Base-by-base conservation (phyloP, 1,140 invertebrate species). In the Solen grandis region DNA sequence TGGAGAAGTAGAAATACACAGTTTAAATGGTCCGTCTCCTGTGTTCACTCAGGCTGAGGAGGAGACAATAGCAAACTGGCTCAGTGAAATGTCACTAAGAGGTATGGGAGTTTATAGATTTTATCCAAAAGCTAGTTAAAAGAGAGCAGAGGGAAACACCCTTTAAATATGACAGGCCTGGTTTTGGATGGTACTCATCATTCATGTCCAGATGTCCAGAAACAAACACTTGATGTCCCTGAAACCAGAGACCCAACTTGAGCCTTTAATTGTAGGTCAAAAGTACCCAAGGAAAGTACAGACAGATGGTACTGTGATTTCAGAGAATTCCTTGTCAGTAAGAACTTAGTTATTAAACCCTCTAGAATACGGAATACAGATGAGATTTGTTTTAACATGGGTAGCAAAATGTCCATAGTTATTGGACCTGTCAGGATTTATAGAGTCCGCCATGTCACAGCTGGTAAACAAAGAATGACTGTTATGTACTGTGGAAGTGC, bases 401-500 rank as follows among this genome's bases (percentile, higher is more conserved):
- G 46, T 52, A 52, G 46, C 46, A 52, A 13, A 13, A 52, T 14
- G n/a, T 52, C 46, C 13, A 52, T 14, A 52, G 46, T n/a, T 14
- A 52, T 52, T 52, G 46, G 46, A 52, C 46, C 46, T 52, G 46
- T n/a, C n/a, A 52, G n/a, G n/a, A 52, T 13, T n/a, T n/a, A n/a
- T n/a, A n/a, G n/a, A 27, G 57, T 82, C 8, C 80, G 63, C 35
- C 81, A 73, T 59, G 50, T 78, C 19, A 55, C 66, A 1, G 54
- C 55, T 25, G 54, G 60, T 5, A 83, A 83, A 60, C 19, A 73
- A 27, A 22, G 69, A 27, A 31, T 74, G 19, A 83, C 60, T 29
- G 75, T 70, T 10, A 79, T 83, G 68, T 80, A 72, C 59, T 79
- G 69, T 75, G 76, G 52, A 14, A 69, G 46, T 74, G 82, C 76